phyloP scores from a whole-genome alignment of 2,797 vertebrate genomes.

The Acanthurus tractus region DNA sequence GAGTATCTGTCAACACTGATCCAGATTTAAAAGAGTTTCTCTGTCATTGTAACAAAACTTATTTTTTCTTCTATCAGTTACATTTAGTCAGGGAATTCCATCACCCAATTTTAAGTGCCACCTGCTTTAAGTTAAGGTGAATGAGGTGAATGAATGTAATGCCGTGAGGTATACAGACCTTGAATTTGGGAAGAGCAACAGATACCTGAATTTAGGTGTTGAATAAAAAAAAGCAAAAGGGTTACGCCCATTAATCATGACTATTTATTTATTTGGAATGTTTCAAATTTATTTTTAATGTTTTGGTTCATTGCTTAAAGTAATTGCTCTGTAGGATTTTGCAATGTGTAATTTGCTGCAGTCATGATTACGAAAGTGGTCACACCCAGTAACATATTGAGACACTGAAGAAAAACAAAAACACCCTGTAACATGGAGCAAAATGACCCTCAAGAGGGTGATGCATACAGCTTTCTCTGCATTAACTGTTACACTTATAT shows the following conservation, averaged over 20 bases:
- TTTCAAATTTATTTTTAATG: slow-evolving; percentile 12
- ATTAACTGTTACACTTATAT: slow-evolving; percentile 63
- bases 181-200: background rate
- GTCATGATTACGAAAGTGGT: slow-evolving; percentile 43
- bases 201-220: background rate
- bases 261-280: slow-evolving; percentile 22
- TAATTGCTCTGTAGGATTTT: slow-evolving; percentile 24
- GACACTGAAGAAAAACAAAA: slow-evolving; percentile 58
- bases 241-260: background rate
- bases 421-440: slow-evolving; percentile 46
- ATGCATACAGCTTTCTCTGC: slow-evolving; percentile 52
- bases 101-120: too few relatives aligned
- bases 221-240: background rate
- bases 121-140: too few relatives aligned
- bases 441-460: slow-evolving; percentile 39
- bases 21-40: background rate
- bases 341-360: slow-evolving; percentile 30
- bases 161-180: background rate
- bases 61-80: background rate
- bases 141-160: background rate
- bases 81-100: background rate
- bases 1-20: background rate
- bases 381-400: slow-evolving; percentile 51
- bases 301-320: slow-evolving; percentile 9
- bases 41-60: background rate